Evolutionary conservation across 2,113 vertebrate species (phyloP).

Genomic region (Pangasianodon hypophthalmus): DNA sequence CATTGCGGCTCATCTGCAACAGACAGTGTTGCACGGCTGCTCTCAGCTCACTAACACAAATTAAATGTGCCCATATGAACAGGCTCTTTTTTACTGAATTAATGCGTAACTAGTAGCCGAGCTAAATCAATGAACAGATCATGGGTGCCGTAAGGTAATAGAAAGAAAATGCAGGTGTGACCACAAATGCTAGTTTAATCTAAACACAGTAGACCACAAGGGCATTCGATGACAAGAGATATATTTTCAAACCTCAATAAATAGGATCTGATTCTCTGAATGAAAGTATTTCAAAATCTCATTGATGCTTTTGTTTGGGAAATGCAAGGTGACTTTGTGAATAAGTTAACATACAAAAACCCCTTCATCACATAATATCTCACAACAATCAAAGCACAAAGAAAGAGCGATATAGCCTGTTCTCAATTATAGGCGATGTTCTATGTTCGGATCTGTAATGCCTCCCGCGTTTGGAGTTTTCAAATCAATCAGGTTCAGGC

Average conservation of each 20-base stretch:
- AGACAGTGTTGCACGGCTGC: constrained; percentile 31
- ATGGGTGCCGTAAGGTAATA: background rate
- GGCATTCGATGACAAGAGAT: background rate
- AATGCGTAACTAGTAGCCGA: constrained; percentile 56
- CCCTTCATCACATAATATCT: constrained; percentile 2
- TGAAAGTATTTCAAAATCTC: background rate
- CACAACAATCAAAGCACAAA: background rate
- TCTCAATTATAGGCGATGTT: constrained; percentile 58
- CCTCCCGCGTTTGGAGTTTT: constrained; percentile 68
- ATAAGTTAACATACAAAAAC: background rate
- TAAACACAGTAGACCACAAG: constrained; percentile 8
- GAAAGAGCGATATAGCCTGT: constrained; percentile 35
- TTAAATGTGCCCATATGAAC: constrained; percentile 40
- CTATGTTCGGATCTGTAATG: constrained; percentile 56
- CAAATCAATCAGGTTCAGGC: constrained; percentile 75
- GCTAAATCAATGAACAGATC: constrained; percentile 30
- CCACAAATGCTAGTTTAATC: constrained; percentile 62
- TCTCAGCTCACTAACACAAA: constrained; percentile 46
- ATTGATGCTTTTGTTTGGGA: background rate
- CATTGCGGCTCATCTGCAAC: constrained; percentile 57
- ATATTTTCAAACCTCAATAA: background rate
- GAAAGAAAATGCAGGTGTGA: constrained; percentile 41
- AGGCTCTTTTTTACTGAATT: constrained; percentile 62
- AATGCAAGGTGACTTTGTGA: background rate
- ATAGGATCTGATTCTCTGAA: background rate